Conservation (phyloP, 2,113 vertebrate genomes). For the Coracopsis vasa region DNA sequence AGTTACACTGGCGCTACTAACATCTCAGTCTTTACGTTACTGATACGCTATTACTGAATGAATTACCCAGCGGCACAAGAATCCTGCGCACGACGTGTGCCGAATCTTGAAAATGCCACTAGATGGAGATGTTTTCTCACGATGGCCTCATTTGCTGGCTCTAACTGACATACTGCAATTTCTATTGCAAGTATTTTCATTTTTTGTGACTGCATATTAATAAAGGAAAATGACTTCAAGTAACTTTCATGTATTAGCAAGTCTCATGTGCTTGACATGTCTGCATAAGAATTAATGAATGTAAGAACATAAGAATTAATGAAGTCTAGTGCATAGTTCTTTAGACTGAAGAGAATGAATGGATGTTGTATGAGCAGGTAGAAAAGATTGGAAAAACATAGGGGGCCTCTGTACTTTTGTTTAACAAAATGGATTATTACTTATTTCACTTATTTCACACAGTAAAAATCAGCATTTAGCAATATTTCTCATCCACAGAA, state of each 20-base stretch:
- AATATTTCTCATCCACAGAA: background rate
- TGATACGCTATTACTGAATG: accelerated
- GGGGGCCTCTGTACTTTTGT: accelerated
- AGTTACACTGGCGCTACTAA: background rate
- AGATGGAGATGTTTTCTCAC: slow-evolving; percentile 43
- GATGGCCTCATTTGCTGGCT: background rate
- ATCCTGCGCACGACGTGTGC: accelerated
- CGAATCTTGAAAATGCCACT: background rate
- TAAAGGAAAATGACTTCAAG: background rate
- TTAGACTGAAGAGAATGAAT: background rate
- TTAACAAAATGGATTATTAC: background rate
- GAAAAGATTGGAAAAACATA: background rate
- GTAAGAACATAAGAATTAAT: background rate
- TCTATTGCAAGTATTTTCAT: accelerated
- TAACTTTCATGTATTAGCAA: background rate
- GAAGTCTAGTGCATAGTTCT: background rate
- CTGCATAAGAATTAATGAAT: background rate
- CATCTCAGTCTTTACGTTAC: accelerated
- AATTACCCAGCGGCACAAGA: accelerated
- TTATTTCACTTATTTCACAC: background rate
- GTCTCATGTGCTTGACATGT: background rate
- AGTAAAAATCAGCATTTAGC: background rate
- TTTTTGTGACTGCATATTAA: background rate
- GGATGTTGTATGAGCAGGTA: accelerated
- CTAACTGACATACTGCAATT: accelerated